Conservation (phyloP, 2,113 vertebrate species). For the Aphelocoma coerulescens region DNA sequence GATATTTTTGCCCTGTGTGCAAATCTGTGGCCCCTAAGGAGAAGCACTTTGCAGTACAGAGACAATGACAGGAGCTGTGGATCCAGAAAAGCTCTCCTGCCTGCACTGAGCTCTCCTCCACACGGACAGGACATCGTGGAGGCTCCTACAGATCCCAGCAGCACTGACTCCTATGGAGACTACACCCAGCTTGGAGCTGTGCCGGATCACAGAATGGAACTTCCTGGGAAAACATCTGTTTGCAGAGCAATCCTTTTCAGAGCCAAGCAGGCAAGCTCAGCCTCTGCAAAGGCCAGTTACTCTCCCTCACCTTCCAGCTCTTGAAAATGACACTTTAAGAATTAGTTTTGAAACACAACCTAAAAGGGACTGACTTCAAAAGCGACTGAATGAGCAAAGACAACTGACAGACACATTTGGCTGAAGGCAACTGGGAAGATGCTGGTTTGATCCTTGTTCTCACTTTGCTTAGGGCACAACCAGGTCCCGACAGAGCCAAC, state of each 20-base stretch:
- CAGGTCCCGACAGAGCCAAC: neutral
- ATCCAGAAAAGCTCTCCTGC: neutral
- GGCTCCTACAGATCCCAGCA: neutral
- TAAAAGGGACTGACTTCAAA: constrained; percentile 45
- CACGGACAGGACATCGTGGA: rapidly evolving
- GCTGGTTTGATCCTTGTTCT: constrained; percentile 28
- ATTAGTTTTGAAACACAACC: neutral
- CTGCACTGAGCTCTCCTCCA: neutral
- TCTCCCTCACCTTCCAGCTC: neutral
- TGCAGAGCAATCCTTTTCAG: neutral
- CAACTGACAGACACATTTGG: constrained; percentile 7
- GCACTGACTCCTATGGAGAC: rapidly evolving
- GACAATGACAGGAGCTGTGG: neutral
- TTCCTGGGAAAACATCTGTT: constrained; percentile 6
- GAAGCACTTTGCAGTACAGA: neutral
- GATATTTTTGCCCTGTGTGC: neutral
- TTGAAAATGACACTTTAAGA: neutral
- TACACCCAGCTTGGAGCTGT: neutral
- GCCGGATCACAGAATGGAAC: neutral
- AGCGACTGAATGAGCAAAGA: neutral
- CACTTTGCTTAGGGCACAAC: neutral
- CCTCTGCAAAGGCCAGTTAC: neutral
- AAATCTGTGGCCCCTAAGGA: neutral
- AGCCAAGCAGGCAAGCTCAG: neutral
- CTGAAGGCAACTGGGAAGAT: neutral